These are phyloP conservation scores for Drosophila bipectinata DNA, from an alignment of 1,140 invertebrate genomes.

Conservation along the genomic window DNA sequence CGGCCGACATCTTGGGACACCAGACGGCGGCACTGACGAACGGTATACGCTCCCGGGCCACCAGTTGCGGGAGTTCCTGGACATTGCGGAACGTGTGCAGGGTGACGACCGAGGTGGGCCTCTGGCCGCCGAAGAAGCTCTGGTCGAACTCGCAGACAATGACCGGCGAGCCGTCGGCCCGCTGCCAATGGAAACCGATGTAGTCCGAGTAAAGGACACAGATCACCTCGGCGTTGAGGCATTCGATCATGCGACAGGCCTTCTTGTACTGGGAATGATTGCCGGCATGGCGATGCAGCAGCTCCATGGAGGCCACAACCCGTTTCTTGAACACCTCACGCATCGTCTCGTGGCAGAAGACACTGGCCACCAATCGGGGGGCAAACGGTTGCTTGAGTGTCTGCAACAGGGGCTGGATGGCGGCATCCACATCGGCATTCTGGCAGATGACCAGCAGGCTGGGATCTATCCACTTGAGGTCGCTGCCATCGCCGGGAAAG, in stretches of 20 bases:
- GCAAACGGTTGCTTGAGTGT: constrained; percentile 47
- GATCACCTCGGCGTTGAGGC: constrained; percentile 45
- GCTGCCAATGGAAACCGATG: constrained; percentile 26
- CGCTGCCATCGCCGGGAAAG: constrained; percentile 53
- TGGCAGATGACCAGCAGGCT: constrained; percentile 44
- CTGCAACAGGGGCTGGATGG: constrained; percentile 28
- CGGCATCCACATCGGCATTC: constrained; percentile 33
- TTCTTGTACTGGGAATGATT: constrained; percentile 20
- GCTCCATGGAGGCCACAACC: constrained; percentile 27
- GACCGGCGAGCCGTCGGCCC: constrained; percentile 41
- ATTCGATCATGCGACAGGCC: constrained; percentile 30
- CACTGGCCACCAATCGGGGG: constrained; percentile 11
- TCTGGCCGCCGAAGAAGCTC: constrained; percentile 45
- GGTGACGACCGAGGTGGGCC: constrained; percentile 51
- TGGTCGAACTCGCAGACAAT: constrained; percentile 56
- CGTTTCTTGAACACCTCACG: constrained; percentile 27
- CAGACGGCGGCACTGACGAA: constrained; percentile 49
- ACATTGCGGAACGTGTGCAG: constrained; percentile 57
- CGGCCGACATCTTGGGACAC: constrained; percentile 47
- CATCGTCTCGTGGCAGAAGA: constrained; percentile 66
- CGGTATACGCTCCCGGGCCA: constrained; percentile 26
- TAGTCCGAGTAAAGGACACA: constrained; percentile 31
- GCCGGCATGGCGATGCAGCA: constrained; percentile 42
- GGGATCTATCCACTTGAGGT: constrained; percentile 49
- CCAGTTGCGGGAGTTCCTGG: constrained; percentile 29